Evolutionary conservation across 2,113 vertebrate genomes (phyloP), one percentile per base, ranked within the genome.

Genomic region (Hyaena hyaena): DNA sequence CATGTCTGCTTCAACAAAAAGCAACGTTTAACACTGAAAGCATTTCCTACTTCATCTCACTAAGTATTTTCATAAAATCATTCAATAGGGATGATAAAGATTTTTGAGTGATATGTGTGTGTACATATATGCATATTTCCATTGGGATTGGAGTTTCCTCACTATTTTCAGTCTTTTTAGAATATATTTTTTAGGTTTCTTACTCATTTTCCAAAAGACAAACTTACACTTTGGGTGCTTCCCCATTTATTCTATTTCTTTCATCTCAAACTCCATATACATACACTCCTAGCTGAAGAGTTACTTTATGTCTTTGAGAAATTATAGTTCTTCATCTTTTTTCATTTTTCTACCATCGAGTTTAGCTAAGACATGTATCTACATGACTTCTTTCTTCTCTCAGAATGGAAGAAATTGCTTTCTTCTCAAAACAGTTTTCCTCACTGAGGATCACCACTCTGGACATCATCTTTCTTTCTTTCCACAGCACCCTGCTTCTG

Each of bases 21-120:
- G 19, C 1, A 35, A 1, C 76, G 61, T 55, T 71, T 65, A 55
- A 45, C 4, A 77, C 3, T 16, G 16, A 83, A 77, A 83, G 14
- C 1, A 35, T 9, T 83, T 82, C 21, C 2, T 2, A 31, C 1
- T 83, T 1, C 4, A 50, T 69, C 23, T 26, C 10, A 43, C 3
- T 76, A 83, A 88, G 24, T 61, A 15, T 69, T 90, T 93, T 81
- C 33, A 58, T 31, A 79, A 79, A 88, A 68, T 92, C 48, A 4
- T 66, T 69, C 10, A 15, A 45, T 12, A 3, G 1, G 0, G 3
- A 6, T 14, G 10, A 45, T 19, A 65, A 4, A 82, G 14, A 80
- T 76, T 89, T 71, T 21, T 2, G 10, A 33, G 0, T 61, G 58
- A 35, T 24, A 12, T 17, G 8, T 48, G 28, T 63, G 6, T 31